These are phyloP conservation scores for Microcebus griseorufus DNA, from an alignment of 2,113 vertebrate species.

Conservation along the genomic window DNA sequence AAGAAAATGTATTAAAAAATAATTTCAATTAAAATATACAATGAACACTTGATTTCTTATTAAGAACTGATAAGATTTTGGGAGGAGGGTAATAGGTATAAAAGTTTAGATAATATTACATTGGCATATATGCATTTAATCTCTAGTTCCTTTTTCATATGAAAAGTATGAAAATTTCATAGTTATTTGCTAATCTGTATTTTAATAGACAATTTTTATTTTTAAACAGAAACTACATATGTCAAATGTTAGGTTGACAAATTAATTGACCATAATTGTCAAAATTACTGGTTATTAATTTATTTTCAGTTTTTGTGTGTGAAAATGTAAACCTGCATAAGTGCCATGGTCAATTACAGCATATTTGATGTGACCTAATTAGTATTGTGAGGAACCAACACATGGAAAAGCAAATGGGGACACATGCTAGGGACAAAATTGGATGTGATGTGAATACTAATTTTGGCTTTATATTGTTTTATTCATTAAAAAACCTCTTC, in stretches of 20 bases:
- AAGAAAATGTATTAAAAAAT: constrained; percentile 34
- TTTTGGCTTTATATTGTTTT: constrained; percentile 82
- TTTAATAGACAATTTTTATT: constrained; percentile 74
- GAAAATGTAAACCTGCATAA: constrained; percentile 87
- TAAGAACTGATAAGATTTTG: neutral
- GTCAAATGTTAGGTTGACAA: constrained; percentile 82
- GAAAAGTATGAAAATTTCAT: constrained; percentile 42
- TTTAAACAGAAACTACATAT: constrained; percentile 80
- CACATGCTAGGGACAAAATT: constrained; percentile 85
- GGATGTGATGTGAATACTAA: constrained; percentile 89
- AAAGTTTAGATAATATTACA: constrained; percentile 13
- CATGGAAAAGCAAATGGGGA: constrained; percentile 85
- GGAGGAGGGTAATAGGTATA: neutral
- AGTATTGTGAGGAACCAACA: constrained; percentile 88
- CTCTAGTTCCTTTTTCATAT: constrained; percentile 17
- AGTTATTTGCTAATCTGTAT: constrained; percentile 38
- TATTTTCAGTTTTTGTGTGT: constrained; percentile 86
- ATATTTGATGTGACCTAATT: constrained; percentile 90
- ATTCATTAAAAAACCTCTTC: constrained; percentile 76
- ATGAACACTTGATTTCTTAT: neutral
- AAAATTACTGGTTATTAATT: constrained; percentile 92
- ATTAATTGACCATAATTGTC: constrained; percentile 92
- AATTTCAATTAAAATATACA: constrained; percentile 17
- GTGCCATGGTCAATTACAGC: constrained; percentile 90
- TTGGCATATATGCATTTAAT: constrained; percentile 23